Conservation (phyloP, 2,797 vertebrate genomes). For the Melopsittacus undulatus region DNA sequence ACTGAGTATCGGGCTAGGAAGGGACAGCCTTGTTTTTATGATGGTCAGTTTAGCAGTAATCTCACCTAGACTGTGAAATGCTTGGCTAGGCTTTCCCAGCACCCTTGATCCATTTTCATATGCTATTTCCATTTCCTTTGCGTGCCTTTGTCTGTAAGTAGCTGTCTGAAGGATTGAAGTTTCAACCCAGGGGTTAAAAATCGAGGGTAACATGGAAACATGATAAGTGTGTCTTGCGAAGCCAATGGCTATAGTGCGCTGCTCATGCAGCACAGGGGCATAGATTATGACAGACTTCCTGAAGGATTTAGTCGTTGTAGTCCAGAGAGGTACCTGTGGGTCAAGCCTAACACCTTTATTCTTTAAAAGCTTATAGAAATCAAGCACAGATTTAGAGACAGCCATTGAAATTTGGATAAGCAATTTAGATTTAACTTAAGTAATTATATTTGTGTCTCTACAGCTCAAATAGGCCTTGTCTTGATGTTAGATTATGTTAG, state of each 20-base stretch:
- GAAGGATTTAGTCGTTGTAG: background rate
- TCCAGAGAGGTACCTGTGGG: background rate
- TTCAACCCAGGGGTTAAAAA: background rate
- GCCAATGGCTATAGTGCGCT: too few relatives aligned
- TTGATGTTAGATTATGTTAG: background rate
- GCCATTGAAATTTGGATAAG: background rate
- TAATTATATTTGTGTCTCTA: background rate
- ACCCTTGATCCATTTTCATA: background rate
- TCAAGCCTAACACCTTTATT: background rate
- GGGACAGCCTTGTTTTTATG: background rate
- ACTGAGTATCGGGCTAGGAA: background rate
- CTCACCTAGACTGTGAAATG: background rate
- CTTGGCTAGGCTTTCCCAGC: background rate
- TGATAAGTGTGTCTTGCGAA: accelerated
- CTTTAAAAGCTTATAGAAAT: background rate
- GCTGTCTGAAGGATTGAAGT: background rate
- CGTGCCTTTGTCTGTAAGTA: background rate
- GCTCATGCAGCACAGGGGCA: background rate
- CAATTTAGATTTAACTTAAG: background rate
- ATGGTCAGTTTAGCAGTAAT: background rate
- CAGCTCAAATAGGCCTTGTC: background rate
- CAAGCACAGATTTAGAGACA: background rate
- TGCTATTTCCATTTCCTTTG: background rate
- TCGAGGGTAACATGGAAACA: background rate
- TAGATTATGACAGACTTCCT: background rate